Conservation (phyloP, 2,113 vertebrate genomes). For the Galbula dea region DNA sequence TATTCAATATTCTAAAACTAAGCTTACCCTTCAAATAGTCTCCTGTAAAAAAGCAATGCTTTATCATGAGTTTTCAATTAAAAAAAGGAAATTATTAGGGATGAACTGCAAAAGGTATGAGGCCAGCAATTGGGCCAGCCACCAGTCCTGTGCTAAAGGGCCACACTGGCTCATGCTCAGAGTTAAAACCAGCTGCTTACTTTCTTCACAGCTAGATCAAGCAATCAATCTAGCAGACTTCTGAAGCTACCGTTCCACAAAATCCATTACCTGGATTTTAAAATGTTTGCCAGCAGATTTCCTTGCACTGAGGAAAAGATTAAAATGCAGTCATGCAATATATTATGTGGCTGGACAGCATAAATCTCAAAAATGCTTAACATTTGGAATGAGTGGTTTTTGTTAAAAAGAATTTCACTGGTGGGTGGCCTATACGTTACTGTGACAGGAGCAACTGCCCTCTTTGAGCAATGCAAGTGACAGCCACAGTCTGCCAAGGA, state of each 20-base stretch:
- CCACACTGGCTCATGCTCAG: background rate
- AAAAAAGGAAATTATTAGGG: background rate
- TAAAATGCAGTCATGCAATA: background rate
- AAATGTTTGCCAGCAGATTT: background rate
- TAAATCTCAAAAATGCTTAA: background rate
- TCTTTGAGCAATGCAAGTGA: slow-evolving; percentile 17
- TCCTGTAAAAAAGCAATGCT: background rate
- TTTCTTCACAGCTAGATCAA: slow-evolving; percentile 1
- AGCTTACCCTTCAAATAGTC: background rate
- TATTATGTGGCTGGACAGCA: background rate
- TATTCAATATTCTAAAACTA: background rate
- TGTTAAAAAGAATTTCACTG: background rate
- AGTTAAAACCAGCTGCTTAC: background rate
- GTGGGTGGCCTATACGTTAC: background rate
- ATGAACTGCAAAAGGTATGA: background rate
- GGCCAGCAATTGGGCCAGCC: background rate
- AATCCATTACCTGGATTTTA: background rate
- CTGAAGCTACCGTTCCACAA: background rate
- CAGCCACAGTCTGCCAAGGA: slow-evolving; percentile 23
- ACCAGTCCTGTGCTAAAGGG: slow-evolving; percentile 16
- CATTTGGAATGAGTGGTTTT: background rate
- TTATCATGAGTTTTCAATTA: background rate
- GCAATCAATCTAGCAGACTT: background rate
- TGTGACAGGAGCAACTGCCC: slow-evolving; percentile 21
- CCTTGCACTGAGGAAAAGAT: background rate